Evolutionary conservation across 2,113 vertebrate genomes (phyloP).

Genomic region (Sinosuthora webbiana): DNA sequence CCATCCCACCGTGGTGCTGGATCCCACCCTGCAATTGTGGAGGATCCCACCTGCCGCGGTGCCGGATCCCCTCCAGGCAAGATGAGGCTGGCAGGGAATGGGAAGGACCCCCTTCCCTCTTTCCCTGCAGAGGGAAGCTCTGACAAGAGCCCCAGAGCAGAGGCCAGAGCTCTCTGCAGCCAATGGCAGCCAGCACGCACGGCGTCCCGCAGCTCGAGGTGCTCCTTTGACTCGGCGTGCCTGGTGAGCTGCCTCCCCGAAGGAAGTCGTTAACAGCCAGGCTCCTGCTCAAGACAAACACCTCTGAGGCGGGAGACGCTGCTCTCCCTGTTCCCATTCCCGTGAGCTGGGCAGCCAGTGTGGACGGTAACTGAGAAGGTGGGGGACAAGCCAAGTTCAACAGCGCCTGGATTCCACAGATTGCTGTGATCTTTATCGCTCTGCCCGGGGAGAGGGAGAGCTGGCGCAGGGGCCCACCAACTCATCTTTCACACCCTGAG

Average conservation of each 20-base stretch:
- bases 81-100: accelerated
- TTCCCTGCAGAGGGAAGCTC: neutral
- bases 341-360: neutral
- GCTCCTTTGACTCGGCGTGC: accelerated
- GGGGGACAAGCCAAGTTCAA: conserved; percentile 17
- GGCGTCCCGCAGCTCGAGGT: accelerated
- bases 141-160: neutral
- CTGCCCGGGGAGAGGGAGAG: neutral
- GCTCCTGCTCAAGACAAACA: conserved; percentile 39
- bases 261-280: neutral
- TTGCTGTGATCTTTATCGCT: neutral
- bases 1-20: accelerated
- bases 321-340: neutral
- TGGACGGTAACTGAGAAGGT: neutral
- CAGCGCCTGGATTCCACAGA: conserved; percentile 22
- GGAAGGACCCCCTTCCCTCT: neutral
- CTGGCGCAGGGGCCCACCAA: neutral
- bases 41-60: neutral
- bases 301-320: neutral
- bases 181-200: accelerated
- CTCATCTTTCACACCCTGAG: neutral
- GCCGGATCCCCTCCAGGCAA: accelerated
- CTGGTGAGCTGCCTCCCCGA: neutral
- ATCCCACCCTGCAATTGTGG: neutral
- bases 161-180: accelerated